These are phyloP conservation scores for Lophochroa leadbeateri DNA, from an alignment of 2,113 vertebrate species.

Conservation along the genomic window DNA sequence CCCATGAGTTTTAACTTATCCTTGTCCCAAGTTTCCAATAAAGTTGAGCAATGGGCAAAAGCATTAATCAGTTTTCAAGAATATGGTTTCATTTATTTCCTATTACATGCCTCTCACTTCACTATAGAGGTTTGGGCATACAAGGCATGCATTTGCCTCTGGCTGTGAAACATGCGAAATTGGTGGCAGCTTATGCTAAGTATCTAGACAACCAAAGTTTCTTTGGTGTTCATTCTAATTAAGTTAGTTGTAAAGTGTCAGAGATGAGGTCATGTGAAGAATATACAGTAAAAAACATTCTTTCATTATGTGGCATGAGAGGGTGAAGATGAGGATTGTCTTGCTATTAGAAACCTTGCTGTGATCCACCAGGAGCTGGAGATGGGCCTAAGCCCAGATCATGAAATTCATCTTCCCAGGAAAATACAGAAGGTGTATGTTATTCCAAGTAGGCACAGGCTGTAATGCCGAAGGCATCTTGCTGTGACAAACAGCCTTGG, in stretches of 20 bases:
- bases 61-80: not conserved
- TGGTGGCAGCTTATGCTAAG: not conserved
- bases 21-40: not conserved
- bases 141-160: not conserved
- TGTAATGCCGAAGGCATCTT: not conserved
- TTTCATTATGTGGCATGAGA: not conserved
- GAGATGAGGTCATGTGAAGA: not conserved
- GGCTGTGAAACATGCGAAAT: not conserved
- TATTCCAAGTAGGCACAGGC: not conserved
- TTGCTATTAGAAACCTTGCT: not conserved
- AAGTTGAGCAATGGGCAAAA: not conserved
- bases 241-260: not conserved
- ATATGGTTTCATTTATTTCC: not conserved
- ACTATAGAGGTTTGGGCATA: not conserved
- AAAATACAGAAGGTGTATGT: not conserved
- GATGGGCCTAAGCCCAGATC: not conserved
- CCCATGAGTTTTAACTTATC: not conserved
- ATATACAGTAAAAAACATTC: not conserved
- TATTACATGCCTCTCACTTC: accelerated
- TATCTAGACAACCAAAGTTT: not conserved
- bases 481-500: not conserved
- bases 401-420: not conserved
- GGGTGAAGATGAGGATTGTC: not conserved
- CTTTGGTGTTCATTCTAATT: not conserved
- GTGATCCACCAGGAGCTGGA: not conserved